These are phyloP conservation scores for Aptenodytes patagonicus DNA, from an alignment of 2,113 vertebrate genomes.

Conservation along the genomic window DNA sequence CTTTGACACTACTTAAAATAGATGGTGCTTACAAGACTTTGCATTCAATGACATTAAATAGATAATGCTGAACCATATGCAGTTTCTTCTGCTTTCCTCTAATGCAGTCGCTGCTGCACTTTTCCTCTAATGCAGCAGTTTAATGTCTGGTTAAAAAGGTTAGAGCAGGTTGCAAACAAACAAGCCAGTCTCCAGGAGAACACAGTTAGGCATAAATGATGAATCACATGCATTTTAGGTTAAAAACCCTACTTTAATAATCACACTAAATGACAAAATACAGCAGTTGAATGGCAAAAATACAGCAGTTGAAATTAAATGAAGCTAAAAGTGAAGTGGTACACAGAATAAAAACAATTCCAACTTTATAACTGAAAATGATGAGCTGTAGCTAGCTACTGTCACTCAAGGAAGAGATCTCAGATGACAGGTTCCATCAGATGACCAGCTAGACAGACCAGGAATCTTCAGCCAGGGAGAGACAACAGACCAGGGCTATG, in stretches of 20 bases:
- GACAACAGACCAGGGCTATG: rapidly evolving
- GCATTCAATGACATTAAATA: background rate
- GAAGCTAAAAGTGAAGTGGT: background rate
- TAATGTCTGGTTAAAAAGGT: background rate
- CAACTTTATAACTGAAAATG: background rate
- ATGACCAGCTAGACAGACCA: background rate
- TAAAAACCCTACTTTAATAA: background rate
- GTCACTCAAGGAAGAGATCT: background rate
- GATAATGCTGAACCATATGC: background rate
- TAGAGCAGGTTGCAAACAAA: background rate
- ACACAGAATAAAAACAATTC: background rate
- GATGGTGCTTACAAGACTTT: background rate
- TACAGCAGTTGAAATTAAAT: background rate
- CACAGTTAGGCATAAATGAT: background rate
- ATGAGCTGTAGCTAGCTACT: background rate
- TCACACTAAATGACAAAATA: background rate
- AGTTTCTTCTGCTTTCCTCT: background rate
- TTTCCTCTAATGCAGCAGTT: background rate
- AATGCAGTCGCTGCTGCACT: background rate
- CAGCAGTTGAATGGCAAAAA: background rate
- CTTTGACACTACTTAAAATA: background rate
- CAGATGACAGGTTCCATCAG: background rate
- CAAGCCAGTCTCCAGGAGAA: background rate
- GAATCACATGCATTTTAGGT: background rate
- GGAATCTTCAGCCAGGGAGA: background rate